Conservation (phyloP, 2,888 invertebrate species). For the Drosophila crucigera region DNA sequence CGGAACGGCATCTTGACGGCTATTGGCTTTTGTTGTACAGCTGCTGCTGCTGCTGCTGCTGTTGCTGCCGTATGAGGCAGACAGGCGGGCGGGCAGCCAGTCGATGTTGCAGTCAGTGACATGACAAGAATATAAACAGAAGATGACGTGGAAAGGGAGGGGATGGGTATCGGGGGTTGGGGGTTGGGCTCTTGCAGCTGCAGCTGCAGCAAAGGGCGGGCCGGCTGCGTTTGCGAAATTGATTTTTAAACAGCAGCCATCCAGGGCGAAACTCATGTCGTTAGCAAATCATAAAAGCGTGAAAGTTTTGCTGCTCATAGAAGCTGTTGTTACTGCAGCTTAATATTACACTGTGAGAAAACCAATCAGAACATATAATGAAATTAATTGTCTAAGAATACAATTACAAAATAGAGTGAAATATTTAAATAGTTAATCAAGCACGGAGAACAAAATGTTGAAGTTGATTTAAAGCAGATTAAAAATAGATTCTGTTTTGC, state of each 20-base stretch:
- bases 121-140: constrained; percentile 75
- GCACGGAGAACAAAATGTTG: too few relatives aligned
- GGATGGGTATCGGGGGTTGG: background rate
- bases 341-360: constrained; percentile 31
- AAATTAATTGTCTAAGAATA: background rate
- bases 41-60: constrained; percentile 35
- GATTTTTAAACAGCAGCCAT: constrained; percentile 76
- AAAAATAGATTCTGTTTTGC: background rate
- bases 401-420: background rate
- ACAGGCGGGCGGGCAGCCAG: constrained; percentile 26
- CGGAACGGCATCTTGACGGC: constrained; percentile 59
- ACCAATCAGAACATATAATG: fast-evolving
- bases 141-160: constrained; percentile 16
- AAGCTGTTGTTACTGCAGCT: constrained; percentile 18
- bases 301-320: constrained; percentile 41
- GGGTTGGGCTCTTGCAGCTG: constrained; percentile 13
- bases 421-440: background rate
- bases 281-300: constrained; percentile 83
- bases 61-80: constrained; percentile 17
- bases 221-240: constrained; percentile 75
- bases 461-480: too few relatives aligned
- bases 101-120: constrained; percentile 57
- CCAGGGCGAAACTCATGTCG: constrained; percentile 63
- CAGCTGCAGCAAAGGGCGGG: constrained; percentile 29
- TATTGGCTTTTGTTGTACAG: constrained; percentile 76